Evolutionary conservation across 2,888 invertebrate genomes (phyloP).

Genomic region (Acanthoscelides obtectus): DNA sequence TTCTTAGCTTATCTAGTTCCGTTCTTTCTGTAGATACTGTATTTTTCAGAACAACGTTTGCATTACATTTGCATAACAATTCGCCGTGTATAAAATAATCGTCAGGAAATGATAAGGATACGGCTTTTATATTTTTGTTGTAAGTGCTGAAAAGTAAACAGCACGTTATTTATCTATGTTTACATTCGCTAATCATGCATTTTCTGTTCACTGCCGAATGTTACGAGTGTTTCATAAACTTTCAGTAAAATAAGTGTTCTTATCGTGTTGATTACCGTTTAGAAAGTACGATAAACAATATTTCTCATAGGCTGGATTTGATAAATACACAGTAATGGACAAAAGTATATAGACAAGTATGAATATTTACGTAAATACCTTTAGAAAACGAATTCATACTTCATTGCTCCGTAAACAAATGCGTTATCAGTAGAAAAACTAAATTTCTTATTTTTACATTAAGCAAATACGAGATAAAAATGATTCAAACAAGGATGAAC

Average conservation of each 20-base stretch:
- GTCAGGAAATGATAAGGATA: not conserved
- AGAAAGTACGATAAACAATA: not conserved
- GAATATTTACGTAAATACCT: too few species aligned
- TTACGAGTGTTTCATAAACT: not conserved
- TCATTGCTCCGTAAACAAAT: too few species aligned
- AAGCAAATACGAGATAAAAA: too few species aligned
- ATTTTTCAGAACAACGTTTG: not conserved
- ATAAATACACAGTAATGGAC: too few species aligned
- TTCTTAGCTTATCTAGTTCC: too few species aligned
- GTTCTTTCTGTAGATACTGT: too few species aligned
- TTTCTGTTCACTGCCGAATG: not conserved
- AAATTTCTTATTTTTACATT: too few species aligned
- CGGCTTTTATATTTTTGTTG: not conserved
- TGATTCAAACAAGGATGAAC: too few species aligned
- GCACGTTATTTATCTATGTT: not conserved
- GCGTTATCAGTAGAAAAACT: too few species aligned
- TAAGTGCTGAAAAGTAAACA: not conserved
- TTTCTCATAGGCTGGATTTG: too few species aligned
- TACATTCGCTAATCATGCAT: not conserved
- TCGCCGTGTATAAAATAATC: not conserved
- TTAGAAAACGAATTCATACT: too few species aligned
- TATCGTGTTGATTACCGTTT: not conserved
- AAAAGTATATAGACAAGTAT: too few species aligned
- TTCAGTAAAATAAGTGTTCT: not conserved
- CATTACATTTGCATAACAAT: not conserved